Evolutionary conservation across 64 coral and sea anemone species (phyloP).

Genomic region (Porites lutea): DNA sequence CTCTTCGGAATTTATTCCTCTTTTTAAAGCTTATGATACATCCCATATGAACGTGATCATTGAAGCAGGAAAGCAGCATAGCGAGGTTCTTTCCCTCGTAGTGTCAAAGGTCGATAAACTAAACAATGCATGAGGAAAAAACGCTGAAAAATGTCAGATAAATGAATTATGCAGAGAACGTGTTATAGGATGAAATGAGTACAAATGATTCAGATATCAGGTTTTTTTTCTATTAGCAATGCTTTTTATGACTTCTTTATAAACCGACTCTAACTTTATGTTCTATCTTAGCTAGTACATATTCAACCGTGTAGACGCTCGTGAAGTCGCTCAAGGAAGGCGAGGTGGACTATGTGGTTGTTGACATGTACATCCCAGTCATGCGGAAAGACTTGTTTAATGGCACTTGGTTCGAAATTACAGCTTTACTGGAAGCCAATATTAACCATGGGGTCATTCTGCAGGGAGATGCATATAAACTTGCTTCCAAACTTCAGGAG

Average conservation of each 20-base stretch:
- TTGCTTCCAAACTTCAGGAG: neutral
- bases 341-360: slow-evolving; percentile 21
- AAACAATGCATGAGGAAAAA: too few species aligned
- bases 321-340: slow-evolving; percentile 1
- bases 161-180: too few species aligned
- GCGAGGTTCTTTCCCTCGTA: too few species aligned
- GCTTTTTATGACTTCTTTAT: neutral
- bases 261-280: neutral
- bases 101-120: too few species aligned
- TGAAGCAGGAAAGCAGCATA: too few species aligned
- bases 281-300: neutral
- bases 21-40: too few species aligned
- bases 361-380: slow-evolving; percentile 15
- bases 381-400: slow-evolving; percentile 24
- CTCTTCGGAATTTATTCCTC: too few species aligned
- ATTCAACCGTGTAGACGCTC: neutral
- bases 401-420: slow-evolving; percentile 34
- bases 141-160: too few species aligned
- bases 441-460: neutral
- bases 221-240: too few species aligned
- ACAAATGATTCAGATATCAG: too few species aligned
- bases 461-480: slow-evolving; percentile 21
- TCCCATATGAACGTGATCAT: too few species aligned
- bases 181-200: too few species aligned
- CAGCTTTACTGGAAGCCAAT: neutral